Percentiles rank a stretch among this genome's conserved stretches.
Conservation (phyloP, 2,113 vertebrate genomes). For the Percina caprodes region DNA sequence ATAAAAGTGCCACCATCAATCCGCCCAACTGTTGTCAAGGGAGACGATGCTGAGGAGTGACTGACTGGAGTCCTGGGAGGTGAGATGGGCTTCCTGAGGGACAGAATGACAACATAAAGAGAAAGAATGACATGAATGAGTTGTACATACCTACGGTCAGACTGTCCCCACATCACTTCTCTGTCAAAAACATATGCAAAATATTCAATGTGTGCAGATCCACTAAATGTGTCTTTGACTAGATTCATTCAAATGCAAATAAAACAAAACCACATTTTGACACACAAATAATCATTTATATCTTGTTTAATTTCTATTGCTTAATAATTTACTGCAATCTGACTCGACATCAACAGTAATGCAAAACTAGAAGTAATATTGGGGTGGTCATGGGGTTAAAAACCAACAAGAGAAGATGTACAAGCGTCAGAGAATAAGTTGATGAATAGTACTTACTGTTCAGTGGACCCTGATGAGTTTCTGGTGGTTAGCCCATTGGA, state of each 20-base stretch:
- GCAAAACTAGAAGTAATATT: not conserved
- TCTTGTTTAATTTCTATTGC: not conserved
- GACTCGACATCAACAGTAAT: not conserved
- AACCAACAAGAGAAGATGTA: not conserved
- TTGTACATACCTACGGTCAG: not conserved
- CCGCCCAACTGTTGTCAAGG: conserved; percentile 83
- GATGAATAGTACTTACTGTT: conserved; percentile 85
- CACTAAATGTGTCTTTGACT: conserved; percentile 7
- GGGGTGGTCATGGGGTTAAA: not conserved
- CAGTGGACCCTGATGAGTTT: conserved; percentile 84
- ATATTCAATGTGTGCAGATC: not conserved
- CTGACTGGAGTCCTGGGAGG: conserved; percentile 91
- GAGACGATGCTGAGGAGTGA: conserved; percentile 87
- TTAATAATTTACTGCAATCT: not conserved
- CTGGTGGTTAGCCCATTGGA: conserved; percentile 84
- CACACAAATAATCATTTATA: not conserved
- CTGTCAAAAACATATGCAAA: not conserved
- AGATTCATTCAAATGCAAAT: not conserved
- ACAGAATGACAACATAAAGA: conserved; percentile 31
- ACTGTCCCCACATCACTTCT: not conserved
- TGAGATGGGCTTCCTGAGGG: conserved; percentile 78
- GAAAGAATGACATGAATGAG: not conserved
- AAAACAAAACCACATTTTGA: not conserved
- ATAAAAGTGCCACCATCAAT: conserved; percentile 84
- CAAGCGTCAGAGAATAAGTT: not conserved